Evolutionary conservation across 2,888 invertebrate genomes (phyloP).

Genomic region (Creontiades dilutus): DNA sequence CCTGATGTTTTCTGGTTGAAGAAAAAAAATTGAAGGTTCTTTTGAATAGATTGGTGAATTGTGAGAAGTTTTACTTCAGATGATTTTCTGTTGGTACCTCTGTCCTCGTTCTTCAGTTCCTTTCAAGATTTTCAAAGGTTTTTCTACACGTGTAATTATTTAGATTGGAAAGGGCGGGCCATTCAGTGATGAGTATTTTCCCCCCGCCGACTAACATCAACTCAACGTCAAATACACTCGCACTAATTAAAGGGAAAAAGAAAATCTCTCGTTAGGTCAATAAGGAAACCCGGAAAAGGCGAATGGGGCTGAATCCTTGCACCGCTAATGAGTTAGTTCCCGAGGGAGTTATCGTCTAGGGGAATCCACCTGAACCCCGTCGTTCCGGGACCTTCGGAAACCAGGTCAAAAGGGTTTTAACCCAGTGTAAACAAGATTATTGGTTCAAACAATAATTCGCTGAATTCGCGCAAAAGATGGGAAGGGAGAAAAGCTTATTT

Average conservation of each 20-base stretch:
- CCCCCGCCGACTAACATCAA: background rate
- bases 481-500: background rate
- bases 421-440: conserved; percentile 16
- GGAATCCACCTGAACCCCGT: background rate
- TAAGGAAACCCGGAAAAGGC: background rate
- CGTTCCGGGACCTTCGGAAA: background rate
- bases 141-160: too few relatives aligned
- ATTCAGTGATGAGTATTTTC: conserved; percentile 2
- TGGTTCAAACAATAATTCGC: conserved; percentile 19
- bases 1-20: too few relatives aligned
- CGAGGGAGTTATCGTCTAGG: background rate
- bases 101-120: too few relatives aligned
- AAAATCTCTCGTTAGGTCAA: conserved; percentile 5
- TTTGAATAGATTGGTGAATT: too few relatives aligned
- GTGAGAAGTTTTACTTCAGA: too few relatives aligned
- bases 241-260: background rate
- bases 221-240: background rate
- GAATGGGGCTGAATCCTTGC: background rate
- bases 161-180: background rate
- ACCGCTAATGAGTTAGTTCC: conserved; percentile 20
- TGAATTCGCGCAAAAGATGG: background rate
- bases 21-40: too few relatives aligned
- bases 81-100: too few relatives aligned
- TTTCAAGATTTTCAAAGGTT: too few relatives aligned
- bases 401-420: conserved; percentile 26